A percentile compares a stretch with the other conserved stretches of the same genome.
Evolutionary conservation across 2,113 vertebrate genomes (phyloP).

Genomic region (Trematomus loennbergii): DNA sequence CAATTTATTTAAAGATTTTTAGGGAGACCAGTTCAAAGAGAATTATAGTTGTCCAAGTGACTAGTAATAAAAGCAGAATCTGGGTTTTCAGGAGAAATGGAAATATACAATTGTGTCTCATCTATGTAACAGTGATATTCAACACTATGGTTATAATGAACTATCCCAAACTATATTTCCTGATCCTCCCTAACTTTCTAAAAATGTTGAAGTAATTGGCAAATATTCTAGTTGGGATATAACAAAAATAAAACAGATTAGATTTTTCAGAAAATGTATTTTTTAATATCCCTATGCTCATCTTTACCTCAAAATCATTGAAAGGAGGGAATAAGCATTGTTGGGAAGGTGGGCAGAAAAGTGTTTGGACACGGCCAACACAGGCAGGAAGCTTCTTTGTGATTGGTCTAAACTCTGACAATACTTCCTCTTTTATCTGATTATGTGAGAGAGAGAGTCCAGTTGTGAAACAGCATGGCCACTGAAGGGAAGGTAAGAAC

Average conservation of each 20-base stretch:
- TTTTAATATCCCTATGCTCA: too few species aligned
- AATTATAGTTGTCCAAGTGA: too few species aligned
- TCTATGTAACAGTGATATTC: too few species aligned
- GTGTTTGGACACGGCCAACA: background rate
- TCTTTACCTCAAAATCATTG: background rate
- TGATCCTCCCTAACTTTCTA: background rate
- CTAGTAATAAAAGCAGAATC: too few species aligned
- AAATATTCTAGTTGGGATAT: background rate
- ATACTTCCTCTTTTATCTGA: background rate
- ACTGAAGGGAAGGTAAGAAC: constrained; percentile 70
- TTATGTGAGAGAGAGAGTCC: too few species aligned
- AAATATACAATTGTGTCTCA: too few species aligned
- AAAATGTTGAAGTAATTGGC: background rate
- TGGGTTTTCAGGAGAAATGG: too few species aligned
- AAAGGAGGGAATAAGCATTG: background rate
- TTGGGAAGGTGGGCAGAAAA: background rate
- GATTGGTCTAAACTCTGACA: constrained; percentile 27
- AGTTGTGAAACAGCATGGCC: constrained; percentile 61
- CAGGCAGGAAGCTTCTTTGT: background rate
- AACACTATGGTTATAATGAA: too few species aligned
- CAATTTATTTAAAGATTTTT: too few species aligned
- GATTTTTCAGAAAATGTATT: too few species aligned
- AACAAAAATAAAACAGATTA: background rate
- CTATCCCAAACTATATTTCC: background rate
- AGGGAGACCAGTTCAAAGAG: too few species aligned